Conservation (phyloP, 2,113 vertebrate species). For the Irena cyanogastra region DNA sequence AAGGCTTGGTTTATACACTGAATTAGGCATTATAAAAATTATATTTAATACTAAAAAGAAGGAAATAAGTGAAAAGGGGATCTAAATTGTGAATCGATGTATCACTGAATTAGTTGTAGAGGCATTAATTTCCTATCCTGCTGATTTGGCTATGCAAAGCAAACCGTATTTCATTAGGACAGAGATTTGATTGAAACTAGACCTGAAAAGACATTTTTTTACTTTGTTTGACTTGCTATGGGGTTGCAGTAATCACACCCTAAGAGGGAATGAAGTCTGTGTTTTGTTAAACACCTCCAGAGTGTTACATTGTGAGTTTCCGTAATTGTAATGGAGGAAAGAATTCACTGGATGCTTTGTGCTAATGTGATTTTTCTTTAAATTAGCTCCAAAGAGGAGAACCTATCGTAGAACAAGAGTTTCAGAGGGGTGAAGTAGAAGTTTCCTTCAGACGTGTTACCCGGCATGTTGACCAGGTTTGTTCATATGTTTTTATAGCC, state of each 20-base stretch:
- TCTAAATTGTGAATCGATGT: background rate
- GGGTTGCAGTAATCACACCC: background rate
- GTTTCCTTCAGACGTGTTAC: constrained; percentile 66
- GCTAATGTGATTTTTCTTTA: background rate
- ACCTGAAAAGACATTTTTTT: background rate
- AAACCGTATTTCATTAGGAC: background rate
- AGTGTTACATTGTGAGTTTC: background rate
- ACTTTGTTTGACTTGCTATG: background rate
- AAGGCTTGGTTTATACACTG: background rate
- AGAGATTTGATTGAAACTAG: background rate
- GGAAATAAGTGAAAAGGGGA: background rate
- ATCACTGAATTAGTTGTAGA: background rate
- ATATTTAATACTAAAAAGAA: background rate
- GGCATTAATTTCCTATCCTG: background rate
- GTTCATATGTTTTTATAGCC: background rate
- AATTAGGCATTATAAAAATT: background rate
- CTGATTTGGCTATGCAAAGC: background rate
- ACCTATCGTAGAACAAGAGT: constrained; percentile 61
- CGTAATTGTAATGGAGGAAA: background rate
- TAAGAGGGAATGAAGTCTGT: background rate
- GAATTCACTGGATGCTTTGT: background rate
- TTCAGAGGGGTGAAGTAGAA: constrained; percentile 53
- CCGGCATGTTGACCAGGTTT: constrained; percentile 73
- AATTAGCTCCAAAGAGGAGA: constrained; percentile 74
- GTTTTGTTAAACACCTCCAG: background rate